Base-by-base conservation (phyloP, 2,113 vertebrate genomes). In the Mustela lutreola region DNA sequence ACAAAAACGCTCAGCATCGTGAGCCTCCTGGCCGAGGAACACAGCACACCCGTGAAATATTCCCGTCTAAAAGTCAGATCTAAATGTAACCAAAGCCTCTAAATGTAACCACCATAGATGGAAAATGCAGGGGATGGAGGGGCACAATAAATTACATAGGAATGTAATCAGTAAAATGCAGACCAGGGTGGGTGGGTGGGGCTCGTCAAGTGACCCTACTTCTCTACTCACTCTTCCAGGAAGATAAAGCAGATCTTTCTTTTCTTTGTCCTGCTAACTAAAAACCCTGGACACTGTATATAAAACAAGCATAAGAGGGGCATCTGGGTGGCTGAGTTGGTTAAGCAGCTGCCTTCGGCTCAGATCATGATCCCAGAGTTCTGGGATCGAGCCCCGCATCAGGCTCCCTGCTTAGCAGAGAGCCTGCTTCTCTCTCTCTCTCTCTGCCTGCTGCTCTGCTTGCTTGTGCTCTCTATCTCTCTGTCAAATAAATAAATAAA, bases 71-170 rank as follows among this genome's bases (percentile, higher is more conserved):
- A 86, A 58, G 60, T 90, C 31, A 45, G 58, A 48, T 78, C 26
- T n/a, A 56, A 65, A 16, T 42, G 86, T 82, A 56, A 53, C 87
- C 60, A 80, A 79, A 24, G 16, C 82, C 50, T 82, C 50, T 87
- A 62, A 93, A 67, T 71, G 18, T 45, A 70, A 62, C 50, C 62
- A 48, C 42, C 21, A 22, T 9, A 22, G 81, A 79, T 2, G 70
- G 70, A 84, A 83, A 91, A 36, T n/a, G 21, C 42, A 36, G 42
- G 65, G 89, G 36, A 81, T 67, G 33, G 10, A 88, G 50, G 31
- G 67, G 12, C 31, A 56, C 28, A 70, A 10, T 70, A 39, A 24
- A 7, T 42, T 39, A 28, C 21, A 19, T 12, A 21, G 24, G 7
- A 53, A 33, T 22, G 56, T n/a, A 53, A 86, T 45, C 31, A 33